Percentiles rank a stretch among this genome's conserved stretches.
These are phyloP conservation scores for Drosophila paulistorum DNA, from an alignment of 1,140 invertebrate genomes.

Conservation along the genomic window DNA sequence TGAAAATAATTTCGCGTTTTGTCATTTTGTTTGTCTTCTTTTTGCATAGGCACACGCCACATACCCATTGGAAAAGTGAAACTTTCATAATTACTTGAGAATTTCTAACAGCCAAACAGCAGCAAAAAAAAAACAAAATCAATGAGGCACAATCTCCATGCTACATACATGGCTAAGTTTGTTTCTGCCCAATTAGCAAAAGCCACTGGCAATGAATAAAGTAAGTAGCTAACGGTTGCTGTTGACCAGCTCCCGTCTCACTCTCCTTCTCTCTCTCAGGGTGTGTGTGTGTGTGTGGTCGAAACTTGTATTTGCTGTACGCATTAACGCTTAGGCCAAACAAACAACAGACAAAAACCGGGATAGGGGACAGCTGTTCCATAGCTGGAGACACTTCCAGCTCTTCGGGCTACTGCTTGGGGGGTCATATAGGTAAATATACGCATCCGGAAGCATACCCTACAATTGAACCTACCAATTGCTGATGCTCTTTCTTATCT, in stretches of 20 bases:
- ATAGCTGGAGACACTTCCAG: constrained; percentile 14
- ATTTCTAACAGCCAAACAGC: constrained; percentile 44
- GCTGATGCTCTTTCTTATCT: too few species aligned
- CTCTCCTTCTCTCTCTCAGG: neutral
- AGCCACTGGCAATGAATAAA: constrained; percentile 45
- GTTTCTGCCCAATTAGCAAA: constrained; percentile 73
- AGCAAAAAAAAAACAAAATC: constrained; percentile 23
- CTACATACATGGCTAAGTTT: constrained; percentile 36
- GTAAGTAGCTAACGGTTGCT: constrained; percentile 60
- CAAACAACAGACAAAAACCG: constrained; percentile 42
- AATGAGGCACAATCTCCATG: constrained; percentile 46
- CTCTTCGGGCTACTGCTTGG: neutral
- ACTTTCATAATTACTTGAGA: constrained; percentile 69
- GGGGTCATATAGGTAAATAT: neutral
- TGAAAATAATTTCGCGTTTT: constrained; percentile 47
- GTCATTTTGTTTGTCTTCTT: constrained; percentile 42
- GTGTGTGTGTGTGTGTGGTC: constrained; percentile 47
- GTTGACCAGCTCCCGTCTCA: constrained; percentile 44
- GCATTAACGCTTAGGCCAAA: constrained; percentile 63
- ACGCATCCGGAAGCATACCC: constrained; percentile 10
- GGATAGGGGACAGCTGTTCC: constrained; percentile 49
- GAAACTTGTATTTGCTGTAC: constrained; percentile 57
- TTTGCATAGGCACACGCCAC: constrained; percentile 64
- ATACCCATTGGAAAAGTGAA: constrained; percentile 62
- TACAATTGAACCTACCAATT: neutral